phyloP scores from a whole-genome alignment of 2,888 invertebrate species.

The Muschampia staudingeri region DNA sequence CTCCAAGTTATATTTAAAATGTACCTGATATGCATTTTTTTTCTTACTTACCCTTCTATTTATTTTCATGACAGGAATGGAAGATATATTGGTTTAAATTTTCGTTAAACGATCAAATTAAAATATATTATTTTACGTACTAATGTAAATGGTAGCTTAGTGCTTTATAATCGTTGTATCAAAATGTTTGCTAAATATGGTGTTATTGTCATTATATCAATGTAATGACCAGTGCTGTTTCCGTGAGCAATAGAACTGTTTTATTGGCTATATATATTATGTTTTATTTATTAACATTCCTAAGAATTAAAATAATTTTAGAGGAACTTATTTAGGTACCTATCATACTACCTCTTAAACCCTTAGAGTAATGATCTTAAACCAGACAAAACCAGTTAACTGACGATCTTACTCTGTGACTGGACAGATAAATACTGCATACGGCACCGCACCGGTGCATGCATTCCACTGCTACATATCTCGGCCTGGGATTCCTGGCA shows the following conservation, averaged over 20 bases:
- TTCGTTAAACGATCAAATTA: slow-evolving; percentile 43
- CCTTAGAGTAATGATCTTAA: too few species aligned
- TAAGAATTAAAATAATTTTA: not conserved
- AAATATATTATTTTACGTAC: slow-evolving; percentile 14
- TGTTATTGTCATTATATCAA: slow-evolving; percentile 46
- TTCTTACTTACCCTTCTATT: slow-evolving; percentile 16
- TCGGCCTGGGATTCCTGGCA: too few species aligned
- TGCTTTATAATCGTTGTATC: slow-evolving; percentile 62
- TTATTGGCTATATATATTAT: slow-evolving; percentile 56
- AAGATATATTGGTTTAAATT: slow-evolving; percentile 25
- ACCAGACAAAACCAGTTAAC: too few species aligned
- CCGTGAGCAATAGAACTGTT: slow-evolving; percentile 75
- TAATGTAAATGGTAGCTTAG: slow-evolving; percentile 42
- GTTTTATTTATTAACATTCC: slow-evolving; percentile 61
- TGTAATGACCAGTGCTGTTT: slow-evolving; percentile 70
- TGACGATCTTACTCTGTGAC: too few species aligned
- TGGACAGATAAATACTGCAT: too few species aligned
- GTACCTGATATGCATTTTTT: slow-evolving; percentile 48
- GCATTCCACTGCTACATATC: too few species aligned
- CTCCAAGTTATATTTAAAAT: slow-evolving; percentile 23
- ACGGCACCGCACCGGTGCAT: too few species aligned
- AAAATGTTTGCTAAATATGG: slow-evolving; percentile 46
- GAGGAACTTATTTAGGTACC: too few species aligned
- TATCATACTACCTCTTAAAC: too few species aligned
- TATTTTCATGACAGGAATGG: slow-evolving; percentile 42